Conservation (phyloP, 2,113 vertebrate species). For the Psammodynastes pulverulentus region DNA sequence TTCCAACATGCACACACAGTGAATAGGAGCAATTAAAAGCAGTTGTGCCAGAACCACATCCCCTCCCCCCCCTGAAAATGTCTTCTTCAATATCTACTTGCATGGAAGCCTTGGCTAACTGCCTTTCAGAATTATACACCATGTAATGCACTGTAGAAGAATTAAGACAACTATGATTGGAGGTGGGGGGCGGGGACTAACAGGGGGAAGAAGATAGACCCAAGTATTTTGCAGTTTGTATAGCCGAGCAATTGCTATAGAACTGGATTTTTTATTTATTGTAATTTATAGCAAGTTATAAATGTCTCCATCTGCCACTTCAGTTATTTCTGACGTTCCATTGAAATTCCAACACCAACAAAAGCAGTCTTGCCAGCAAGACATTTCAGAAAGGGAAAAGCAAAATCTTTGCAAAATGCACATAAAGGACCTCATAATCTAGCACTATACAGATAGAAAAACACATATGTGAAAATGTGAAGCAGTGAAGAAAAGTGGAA, state of each 20-base stretch:
- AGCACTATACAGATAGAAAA: not conserved
- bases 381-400: slow-evolving; percentile 1
- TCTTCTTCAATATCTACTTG: slow-evolving; percentile 32
- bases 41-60: slow-evolving; percentile 41
- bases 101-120: slow-evolving; percentile 37
- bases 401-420: not conserved
- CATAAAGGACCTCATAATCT: not conserved
- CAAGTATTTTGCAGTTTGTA: slow-evolving; percentile 28
- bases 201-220: not conserved
- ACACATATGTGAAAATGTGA: not conserved
- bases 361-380: not conserved
- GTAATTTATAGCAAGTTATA: slow-evolving; percentile 42
- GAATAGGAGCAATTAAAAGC: slow-evolving; percentile 48
- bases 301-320: slow-evolving; percentile 30
- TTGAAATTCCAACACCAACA: slow-evolving; percentile 27
- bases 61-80: not conserved
- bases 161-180: not conserved
- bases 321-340: slow-evolving; percentile 9
- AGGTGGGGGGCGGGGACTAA: accelerated
- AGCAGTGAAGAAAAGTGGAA: not conserved
- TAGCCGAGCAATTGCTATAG: slow-evolving; percentile 27
- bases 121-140: slow-evolving; percentile 31
- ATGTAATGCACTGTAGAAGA: slow-evolving; percentile 18
- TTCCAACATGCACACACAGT: slow-evolving; percentile 48
- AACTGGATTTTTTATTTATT: slow-evolving; percentile 5